A percentile compares a stretch with the other conserved stretches of the same genome.
phyloP scores from a whole-genome alignment of 2,113 vertebrate genomes.

The Mionectes macconnelli region DNA sequence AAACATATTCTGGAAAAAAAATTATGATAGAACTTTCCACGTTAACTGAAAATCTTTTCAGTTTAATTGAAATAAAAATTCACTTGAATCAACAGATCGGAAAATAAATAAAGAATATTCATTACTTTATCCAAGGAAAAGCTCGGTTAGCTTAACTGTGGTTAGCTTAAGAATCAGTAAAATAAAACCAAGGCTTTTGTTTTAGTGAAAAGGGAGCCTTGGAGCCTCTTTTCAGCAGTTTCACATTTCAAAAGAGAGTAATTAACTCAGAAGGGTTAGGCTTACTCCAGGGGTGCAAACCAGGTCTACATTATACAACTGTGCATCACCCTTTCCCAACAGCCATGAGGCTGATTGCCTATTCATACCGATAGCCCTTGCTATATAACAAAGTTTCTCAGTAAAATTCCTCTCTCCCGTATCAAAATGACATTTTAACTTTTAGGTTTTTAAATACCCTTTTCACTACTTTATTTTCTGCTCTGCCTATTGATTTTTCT shows the following conservation, averaged over 20 bases:
- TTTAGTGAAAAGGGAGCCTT: not conserved
- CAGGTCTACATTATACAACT: not conserved
- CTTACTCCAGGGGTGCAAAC: not conserved
- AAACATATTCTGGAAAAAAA: not conserved
- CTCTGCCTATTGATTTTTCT: conserved; percentile 3
- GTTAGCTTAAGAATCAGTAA: not conserved
- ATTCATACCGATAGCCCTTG: not conserved
- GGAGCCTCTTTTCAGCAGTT: not conserved
- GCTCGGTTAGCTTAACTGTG: no score
- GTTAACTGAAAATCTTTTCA: no score
- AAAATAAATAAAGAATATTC: not conserved
- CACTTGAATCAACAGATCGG: not conserved
- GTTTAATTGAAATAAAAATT: not conserved
- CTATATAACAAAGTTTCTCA: not conserved
- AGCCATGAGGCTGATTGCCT: not conserved
- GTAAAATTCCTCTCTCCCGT: not conserved
- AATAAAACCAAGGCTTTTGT: not conserved
- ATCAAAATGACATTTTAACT: not conserved
- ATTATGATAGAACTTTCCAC: not conserved
- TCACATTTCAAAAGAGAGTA: not conserved
- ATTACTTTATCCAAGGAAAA: not conserved
- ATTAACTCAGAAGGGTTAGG: not conserved
- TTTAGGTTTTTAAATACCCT: not conserved
- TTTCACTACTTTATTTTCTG: not conserved
- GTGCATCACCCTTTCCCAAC: not conserved